Conservation (phyloP, 2,113 vertebrate genomes). For the Verasper variegatus region DNA sequence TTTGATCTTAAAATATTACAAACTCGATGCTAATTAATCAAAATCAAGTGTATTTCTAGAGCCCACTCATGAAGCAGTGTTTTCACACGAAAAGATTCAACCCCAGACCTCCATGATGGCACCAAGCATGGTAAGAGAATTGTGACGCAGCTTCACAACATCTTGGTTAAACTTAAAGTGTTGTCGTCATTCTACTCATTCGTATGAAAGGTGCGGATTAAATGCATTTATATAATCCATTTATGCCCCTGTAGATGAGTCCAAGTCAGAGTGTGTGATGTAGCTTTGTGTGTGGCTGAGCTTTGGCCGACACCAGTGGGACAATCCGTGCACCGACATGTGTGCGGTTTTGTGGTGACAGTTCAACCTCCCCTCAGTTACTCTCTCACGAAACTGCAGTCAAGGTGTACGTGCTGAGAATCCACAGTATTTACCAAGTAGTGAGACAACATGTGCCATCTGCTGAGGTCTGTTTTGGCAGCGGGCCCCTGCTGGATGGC, state of each 20-base stretch:
- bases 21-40: not conserved
- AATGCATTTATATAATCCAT: conserved; percentile 7
- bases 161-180: not conserved
- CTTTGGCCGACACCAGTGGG: conserved; percentile 3
- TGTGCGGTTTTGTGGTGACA: conserved; percentile 14
- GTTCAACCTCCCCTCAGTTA: no score
- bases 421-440: conserved; percentile 24
- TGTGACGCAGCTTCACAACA: not conserved
- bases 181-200: not conserved
- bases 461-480: conserved; percentile 48
- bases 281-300: conserved; percentile 14
- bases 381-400: conserved; percentile 20
- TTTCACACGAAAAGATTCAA: no score
- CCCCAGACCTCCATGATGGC: conserved; percentile 9
- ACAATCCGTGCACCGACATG: not conserved
- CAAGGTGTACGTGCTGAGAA: not conserved
- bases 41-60: not conserved
- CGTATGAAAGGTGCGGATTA: not conserved
- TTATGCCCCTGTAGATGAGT: conserved; percentile 1
- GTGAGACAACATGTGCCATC: conserved; percentile 11
- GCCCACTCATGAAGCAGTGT: not conserved
- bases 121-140: not conserved
- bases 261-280: not conserved
- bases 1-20: not conserved
- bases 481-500: conserved; percentile 23